Conservation (phyloP, 2,888 invertebrate species). For the Phyto melanocephala region DNA sequence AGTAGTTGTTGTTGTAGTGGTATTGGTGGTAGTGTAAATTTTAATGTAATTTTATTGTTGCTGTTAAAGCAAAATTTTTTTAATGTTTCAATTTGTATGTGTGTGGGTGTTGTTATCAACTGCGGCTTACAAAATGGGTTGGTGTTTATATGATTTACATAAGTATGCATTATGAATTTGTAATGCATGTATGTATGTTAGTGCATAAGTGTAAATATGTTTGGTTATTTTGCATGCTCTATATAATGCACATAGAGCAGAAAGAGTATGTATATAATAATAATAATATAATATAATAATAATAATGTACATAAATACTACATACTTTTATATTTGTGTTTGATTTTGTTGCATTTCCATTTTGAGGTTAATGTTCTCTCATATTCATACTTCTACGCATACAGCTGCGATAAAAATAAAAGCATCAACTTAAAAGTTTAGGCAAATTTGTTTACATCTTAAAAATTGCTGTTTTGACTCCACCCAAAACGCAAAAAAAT, state of each 20-base stretch:
- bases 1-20: not conserved
- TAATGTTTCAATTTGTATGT: conserved; percentile 8
- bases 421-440: no score
- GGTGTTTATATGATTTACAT: not conserved
- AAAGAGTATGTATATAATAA: no score
- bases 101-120: not conserved
- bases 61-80: not conserved
- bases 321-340: not conserved
- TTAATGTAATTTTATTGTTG: not conserved
- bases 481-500: no score
- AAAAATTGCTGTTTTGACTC: no score
- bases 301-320: not conserved
- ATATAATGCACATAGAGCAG: not conserved
- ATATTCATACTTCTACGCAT: not conserved
- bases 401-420: no score
- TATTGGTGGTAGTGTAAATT: no score
- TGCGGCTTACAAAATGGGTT: not conserved
- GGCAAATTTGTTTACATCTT: no score
- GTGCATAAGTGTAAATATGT: not conserved
- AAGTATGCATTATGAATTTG: not conserved
- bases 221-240: not conserved
- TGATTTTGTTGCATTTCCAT: conserved; percentile 11
- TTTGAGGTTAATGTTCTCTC: conserved; percentile 50
- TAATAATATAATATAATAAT: no score
- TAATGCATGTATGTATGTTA: not conserved